phyloP scores from a whole-genome alignment of 2,888 invertebrate genomes.

The Horisme vitalbata region DNA sequence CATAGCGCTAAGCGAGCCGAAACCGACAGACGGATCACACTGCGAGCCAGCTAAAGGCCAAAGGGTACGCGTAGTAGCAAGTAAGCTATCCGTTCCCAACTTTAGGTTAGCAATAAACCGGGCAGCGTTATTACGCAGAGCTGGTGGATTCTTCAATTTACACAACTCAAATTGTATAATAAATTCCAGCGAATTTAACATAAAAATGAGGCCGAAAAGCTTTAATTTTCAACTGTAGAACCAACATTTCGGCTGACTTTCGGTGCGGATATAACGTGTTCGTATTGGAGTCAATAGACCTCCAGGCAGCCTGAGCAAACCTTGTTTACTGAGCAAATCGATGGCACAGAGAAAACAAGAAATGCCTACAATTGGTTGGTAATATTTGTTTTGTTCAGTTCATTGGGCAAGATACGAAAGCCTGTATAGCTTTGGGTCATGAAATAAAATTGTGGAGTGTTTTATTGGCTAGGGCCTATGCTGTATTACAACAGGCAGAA shows the following conservation, averaged over 20 bases:
- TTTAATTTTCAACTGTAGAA: constrained; percentile 6
- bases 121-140: no score
- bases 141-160: no score
- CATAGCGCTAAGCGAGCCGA: no score
- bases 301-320: constrained; percentile 7
- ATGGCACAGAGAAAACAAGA: constrained; percentile 2
- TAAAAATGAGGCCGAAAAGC: neutral
- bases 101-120: no score
- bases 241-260: constrained; percentile 7
- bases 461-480: no score
- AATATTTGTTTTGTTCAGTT: constrained; percentile 7
- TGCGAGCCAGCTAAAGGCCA: no score
- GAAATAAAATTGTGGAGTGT: no score
- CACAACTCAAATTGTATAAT: no score
- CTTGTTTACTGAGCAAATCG: constrained; percentile 16
- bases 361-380: neutral
- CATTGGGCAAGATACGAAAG: neutral
- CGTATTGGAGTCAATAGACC: constrained; percentile 11
- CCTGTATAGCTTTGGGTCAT: neutral
- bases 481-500: no score
- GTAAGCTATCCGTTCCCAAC: no score
- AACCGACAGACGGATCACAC: no score
- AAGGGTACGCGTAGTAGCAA: no score
- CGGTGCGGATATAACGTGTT: constrained; percentile 10
- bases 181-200: neutral